Percentiles rank a stretch among this genome's conserved stretches.
phyloP scores from a whole-genome alignment of 2,888 invertebrate genomes.

The Gastrophysa polygoni region DNA sequence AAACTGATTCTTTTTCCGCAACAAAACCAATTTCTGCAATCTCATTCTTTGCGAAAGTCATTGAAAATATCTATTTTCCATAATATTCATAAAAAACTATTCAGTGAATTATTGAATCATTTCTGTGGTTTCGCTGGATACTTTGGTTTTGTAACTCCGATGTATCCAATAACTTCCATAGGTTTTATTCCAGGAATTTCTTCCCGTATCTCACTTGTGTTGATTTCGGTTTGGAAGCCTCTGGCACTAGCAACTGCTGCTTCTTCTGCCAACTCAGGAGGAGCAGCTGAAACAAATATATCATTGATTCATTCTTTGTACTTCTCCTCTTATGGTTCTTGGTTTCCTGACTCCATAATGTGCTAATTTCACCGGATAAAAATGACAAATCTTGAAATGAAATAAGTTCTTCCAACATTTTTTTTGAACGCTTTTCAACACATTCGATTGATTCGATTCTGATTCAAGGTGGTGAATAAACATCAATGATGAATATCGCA shows the following conservation, averaged over 20 bases:
- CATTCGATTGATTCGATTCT: too few relatives aligned
- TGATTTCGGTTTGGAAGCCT: slow-evolving; percentile 50
- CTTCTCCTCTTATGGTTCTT: too few relatives aligned
- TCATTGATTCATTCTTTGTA: too few relatives aligned
- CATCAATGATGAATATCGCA: too few relatives aligned
- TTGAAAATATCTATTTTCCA: slow-evolving; percentile 1
- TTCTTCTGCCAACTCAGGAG: slow-evolving; percentile 58
- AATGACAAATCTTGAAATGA: too few relatives aligned
- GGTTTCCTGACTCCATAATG: too few relatives aligned
- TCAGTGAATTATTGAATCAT: slow-evolving; percentile 12
- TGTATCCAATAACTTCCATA: slow-evolving; percentile 59
- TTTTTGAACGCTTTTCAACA: too few relatives aligned
- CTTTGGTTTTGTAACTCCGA: slow-evolving; percentile 57
- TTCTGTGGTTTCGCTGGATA: slow-evolving; percentile 40
- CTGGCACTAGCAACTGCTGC: slow-evolving; percentile 58
- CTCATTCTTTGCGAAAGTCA: background rate
- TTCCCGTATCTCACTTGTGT: slow-evolving; percentile 47
- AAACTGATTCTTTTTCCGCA: too few relatives aligned
- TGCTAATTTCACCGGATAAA: too few relatives aligned
- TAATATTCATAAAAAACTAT: slow-evolving; percentile 11
- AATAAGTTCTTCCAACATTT: too few relatives aligned
- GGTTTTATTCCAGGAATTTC: slow-evolving; percentile 53
- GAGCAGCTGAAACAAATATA: slow-evolving; percentile 46
- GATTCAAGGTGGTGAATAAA: too few relatives aligned
- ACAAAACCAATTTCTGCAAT: too few relatives aligned